Evolutionary conservation across 1,140 invertebrate genomes (phyloP), one percentile per base, ranked within the genome.

Genomic region (Cydia strobilella): DNA sequence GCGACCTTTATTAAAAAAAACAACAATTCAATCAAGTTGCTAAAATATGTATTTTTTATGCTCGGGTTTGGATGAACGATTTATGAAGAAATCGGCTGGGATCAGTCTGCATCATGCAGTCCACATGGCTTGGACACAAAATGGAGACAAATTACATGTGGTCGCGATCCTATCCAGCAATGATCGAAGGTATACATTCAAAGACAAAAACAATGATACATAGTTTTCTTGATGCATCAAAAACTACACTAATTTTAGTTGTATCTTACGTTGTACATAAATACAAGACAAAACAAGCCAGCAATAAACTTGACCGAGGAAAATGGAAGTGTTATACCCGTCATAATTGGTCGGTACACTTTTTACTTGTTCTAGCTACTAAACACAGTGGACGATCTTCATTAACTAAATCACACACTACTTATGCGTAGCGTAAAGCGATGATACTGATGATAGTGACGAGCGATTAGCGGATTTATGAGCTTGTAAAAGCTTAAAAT

Each of bases 351-450:
- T 80, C 75, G 73, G 73, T 80, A 81, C 78, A 81, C 77, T 79
- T 80, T 77, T 79, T 81, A 77, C 75, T 71, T 80, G 76, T 80
- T 82, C 80, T 86, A 84, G 31, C 79, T 74, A 82, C 76, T 80
- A 83, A 84, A 84, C 80, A 79, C 80, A 76, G 75, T 82, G 72
- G 79, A 76, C 75, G 79, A 82, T 86, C 84, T 86, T 85, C 82
- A 86, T 86, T 85, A 83, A 80, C 72, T 59, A 77, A 83, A 85
- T 82, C 83, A 85, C 85, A 80, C 82, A 78, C 78, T 73, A n/a
- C n/a, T n/a, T n/a, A 75, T 69, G 20, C 65, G 65, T 20, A 69
- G n/a, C 65, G 65, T 69, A 69, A 69, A 35, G 65, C 6, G 4
- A 42, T 42, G 27, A 27, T 42, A 20, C 35, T 69, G 4, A 42